Base-by-base conservation (phyloP, 2,888 invertebrate species). In the Candidula unifasciata region DNA sequence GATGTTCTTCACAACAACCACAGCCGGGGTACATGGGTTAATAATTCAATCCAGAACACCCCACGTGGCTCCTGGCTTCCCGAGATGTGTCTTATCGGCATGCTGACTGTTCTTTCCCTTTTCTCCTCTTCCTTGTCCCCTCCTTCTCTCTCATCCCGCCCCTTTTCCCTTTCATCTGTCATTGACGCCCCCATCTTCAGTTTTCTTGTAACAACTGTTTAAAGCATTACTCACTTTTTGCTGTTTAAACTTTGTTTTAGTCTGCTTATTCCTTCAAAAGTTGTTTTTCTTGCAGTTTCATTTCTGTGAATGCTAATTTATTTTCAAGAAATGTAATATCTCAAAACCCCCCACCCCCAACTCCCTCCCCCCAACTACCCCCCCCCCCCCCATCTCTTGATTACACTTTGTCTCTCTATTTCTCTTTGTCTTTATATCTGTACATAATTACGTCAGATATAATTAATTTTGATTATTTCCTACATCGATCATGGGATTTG, bases 1-100 rank as follows among this genome's bases (percentile, higher is more conserved):
- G 79, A 66, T 52, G 66, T 79, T 68, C 44, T 27, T 79, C 79
- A 77, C 77, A 60, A 60, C 35, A 60, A 60, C 77, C 8, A 57
- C 60, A 60, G 77, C 60, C 18, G 27, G 33, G 77, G 57, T 77
- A 77, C 77, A 77, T 33, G 21, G 44, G 77, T 60, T n/a, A 77
- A 77, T 77, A 77, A 77, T 60, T 33, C 2, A 10, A 60, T 33
- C 24, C 60, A 77, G 77, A 33, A 30, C n/a, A 33, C 44, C 13
- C 60, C 77, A 77, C 30, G 30, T 77, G 77, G 60, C 24, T 77
- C 30, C 57, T 57, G 33, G n/a, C 57, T 77, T 33, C 13, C 33
- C 21, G 0, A 24, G 30, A n/a, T 30, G 13, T 57, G 57, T 24
- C 18, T 33, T 13, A 37, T 8, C 37, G 21, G 35, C n/a, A 60